Base-by-base conservation (phyloP, 2,113 vertebrate genomes). In the Alligator sinensis region DNA sequence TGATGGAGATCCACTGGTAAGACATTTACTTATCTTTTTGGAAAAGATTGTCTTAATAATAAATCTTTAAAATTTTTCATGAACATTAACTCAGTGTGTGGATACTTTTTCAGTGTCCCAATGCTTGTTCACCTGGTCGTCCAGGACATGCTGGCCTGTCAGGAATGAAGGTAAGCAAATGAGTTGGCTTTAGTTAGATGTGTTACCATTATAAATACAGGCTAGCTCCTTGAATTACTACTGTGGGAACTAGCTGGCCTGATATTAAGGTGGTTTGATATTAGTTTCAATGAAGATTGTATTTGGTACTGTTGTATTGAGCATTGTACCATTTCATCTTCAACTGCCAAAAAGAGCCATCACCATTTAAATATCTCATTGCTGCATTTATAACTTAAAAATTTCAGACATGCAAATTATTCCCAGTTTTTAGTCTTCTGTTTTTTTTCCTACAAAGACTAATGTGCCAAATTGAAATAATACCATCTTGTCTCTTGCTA, bases 121-220 rank as follows among this genome's bases (percentile, higher is more conserved):
- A 97, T 96, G 97, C 99, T 82, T 99, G 99, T 95, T 98, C 99
- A 24, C 97, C 98, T 78, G 99, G 99, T 6, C 98, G 97, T 7
- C 96, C 99, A 60, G 99, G 99, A 74, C 98, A 99, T 77, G 98
- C 99, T 94, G 99, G 99, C 1, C 97, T 99, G 92, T 98, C 99
- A 95, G 99, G 99, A 82, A 99, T 99, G 99, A 99, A 99, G 98
- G 99, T 99, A 96, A 98, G 97, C 93, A 28, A 77, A 84, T 6
- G 38, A 38, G 2, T 25, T 72, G 92, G 9, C 74, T 80, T 91
- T 24, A 83, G 66, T 25, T 5, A 30, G 16, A 14, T 57, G 88
- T 30, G 54, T 81, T 79, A 70, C 10, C 66, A 21, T 19, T 70
- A 11, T 21, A 70, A 30, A 34, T 70, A 66, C 63, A 85, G 61